Evolutionary conservation across 2,888 invertebrate genomes (phyloP).

Genomic region (Strigamia maritima): DNA sequence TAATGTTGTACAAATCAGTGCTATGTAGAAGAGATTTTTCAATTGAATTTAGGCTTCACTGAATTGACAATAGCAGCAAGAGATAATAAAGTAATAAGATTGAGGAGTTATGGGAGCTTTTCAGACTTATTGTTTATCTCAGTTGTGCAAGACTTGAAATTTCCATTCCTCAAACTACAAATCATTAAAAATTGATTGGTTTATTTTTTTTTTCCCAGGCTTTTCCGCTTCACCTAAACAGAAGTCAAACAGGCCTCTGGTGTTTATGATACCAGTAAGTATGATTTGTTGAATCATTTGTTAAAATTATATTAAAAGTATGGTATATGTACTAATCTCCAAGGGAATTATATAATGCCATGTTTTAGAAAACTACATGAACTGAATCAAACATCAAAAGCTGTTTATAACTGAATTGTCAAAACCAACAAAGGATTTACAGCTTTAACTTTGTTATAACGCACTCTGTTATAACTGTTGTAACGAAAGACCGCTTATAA

Average conservation of each 20-base stretch:
- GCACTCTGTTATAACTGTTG: no score
- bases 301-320: not conserved
- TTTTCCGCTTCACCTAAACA: not conserved
- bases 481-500: no score
- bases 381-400: no score
- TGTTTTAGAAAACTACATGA: no score
- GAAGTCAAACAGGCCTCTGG: not conserved
- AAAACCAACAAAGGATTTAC: no score
- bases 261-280: slow-evolving; percentile 4
- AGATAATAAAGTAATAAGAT: not conserved
- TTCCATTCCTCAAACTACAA: not conserved
- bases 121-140: not conserved
- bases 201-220: not conserved
- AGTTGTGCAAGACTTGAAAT: not conserved
- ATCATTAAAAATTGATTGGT: not conserved
- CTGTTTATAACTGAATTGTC: no score
- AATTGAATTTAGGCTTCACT: not conserved
- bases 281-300: not conserved
- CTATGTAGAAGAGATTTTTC: not conserved
- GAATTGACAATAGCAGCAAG: not conserved
- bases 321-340: not conserved
- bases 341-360: not conserved
- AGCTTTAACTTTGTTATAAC: no score
- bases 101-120: not conserved
- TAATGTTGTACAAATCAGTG: not conserved